These are phyloP conservation scores for Microctenopoma steveboyesi DNA, from an alignment of 2,797 vertebrate genomes.

Conservation along the genomic window DNA sequence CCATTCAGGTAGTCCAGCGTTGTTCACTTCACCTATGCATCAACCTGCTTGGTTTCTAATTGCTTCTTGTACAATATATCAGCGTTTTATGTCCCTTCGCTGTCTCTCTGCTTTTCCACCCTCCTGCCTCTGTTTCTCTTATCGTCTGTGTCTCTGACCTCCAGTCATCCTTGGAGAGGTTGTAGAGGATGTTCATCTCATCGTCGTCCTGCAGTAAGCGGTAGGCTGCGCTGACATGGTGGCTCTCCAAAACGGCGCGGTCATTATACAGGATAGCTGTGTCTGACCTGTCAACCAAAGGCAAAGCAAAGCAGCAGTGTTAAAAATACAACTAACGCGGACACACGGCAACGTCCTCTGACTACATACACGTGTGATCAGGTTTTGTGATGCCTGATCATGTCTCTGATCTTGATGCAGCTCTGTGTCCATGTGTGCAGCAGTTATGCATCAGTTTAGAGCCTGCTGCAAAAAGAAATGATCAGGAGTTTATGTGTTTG, in stretches of 20 bases:
- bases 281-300: conserved; percentile 87
- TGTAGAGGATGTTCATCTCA: conserved; percentile 98
- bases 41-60: conserved; percentile 15
- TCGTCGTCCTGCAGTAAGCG: conserved; percentile 97
- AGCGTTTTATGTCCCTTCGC: conserved; percentile 87
- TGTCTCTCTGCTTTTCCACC: conserved; percentile 19
- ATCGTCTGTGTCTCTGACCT: conserved; percentile 83
- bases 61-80: conserved; percentile 16
- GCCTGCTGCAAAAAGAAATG: not conserved
- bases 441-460: not conserved
- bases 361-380: not conserved
- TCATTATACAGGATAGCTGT: conserved; percentile 97
- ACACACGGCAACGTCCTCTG: not conserved
- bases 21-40: not conserved
- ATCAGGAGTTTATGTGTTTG: no score
- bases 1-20: not conserved
- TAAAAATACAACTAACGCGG: not conserved
- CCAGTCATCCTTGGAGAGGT: conserved; percentile 99
- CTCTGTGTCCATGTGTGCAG: not conserved
- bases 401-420: not conserved
- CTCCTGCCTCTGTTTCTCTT: not conserved
- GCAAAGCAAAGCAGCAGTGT: not conserved
- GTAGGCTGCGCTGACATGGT: conserved; percentile 95
- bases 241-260: conserved; percentile 95
- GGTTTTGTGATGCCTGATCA: not conserved